Evolutionary conservation across 2,113 vertebrate genomes (phyloP).

Genomic region (Zeus faber): DNA sequence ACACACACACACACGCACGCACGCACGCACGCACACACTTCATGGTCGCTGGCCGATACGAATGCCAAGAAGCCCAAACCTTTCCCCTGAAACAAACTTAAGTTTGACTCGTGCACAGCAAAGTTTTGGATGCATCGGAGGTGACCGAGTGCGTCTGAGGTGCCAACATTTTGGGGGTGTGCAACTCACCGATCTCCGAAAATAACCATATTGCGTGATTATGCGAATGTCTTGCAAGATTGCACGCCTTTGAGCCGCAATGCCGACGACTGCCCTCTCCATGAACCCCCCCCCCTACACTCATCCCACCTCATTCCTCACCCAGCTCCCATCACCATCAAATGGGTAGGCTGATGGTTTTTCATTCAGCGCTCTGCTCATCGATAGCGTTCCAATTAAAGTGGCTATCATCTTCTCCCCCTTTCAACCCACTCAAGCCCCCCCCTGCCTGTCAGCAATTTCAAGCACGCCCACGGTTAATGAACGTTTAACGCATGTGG

Average conservation of each 20-base stretch:
- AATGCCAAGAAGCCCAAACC: slow-evolving; percentile 40
- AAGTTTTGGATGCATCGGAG: slow-evolving; percentile 18
- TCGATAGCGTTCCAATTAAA: slow-evolving; percentile 31
- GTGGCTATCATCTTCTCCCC: slow-evolving; percentile 20
- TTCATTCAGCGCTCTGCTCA: slow-evolving; percentile 33
- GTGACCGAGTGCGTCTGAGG: no score
- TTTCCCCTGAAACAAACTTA: no score
- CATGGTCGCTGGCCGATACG: no score
- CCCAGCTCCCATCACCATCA: slow-evolving; percentile 21
- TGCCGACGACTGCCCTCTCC: slow-evolving; percentile 24
- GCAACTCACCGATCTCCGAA: neutral
- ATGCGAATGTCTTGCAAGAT: slow-evolving; percentile 7
- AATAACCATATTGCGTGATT: neutral
- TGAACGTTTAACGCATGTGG: slow-evolving; percentile 43
- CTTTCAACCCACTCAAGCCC: slow-evolving; percentile 17
- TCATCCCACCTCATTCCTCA: slow-evolving; percentile 26
- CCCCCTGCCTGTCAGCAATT: slow-evolving; percentile 18
- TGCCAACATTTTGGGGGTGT: no score
- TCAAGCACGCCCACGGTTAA: slow-evolving; percentile 33
- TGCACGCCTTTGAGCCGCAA: slow-evolving; percentile 7
- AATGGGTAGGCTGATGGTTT: slow-evolving; percentile 41
- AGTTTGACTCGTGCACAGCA: no score
- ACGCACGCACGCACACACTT: no score
- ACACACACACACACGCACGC: neutral
- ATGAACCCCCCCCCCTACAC: slow-evolving; percentile 41